Evolutionary conservation across 2,113 vertebrate genomes (phyloP), one percentile per base, ranked within the genome.

Genomic region (Fukomys damarensis): DNA sequence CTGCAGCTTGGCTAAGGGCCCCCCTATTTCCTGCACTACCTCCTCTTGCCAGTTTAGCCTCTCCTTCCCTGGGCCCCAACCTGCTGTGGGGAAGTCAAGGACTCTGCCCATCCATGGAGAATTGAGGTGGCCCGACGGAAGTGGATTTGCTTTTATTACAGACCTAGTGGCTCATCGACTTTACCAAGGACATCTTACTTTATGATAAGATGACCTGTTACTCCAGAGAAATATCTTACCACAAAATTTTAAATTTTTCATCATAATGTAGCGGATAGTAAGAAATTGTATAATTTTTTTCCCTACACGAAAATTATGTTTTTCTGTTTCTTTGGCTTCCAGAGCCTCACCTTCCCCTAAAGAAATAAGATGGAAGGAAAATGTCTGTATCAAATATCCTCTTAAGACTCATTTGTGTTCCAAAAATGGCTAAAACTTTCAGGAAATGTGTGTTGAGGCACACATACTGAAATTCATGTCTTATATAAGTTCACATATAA

Each of bases 311-410:
- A 35, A 80, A 54, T 89, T 96, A 80, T 52, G 19, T 38, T 90
- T 94, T 77, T 26, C 61, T 76, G n/a, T 88, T 95, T 95, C 81
- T 96, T 85, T 92, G 89, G 72, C 83, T 84, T 81, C 72, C 58
- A 68, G 32, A 82, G n/a, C 32, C 87, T 96, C 68, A 10, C 41
- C 95, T 89, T 95, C 61, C 86, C 88, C 79, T 65, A 49, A 43
- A 89, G 82, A 94, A 88, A 93, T 35, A 68, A 74, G 77, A 56
- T n/a, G 22, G 80, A 65, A 87, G 43, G 56, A 74, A 83, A 89
- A 66, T 65, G 1, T 66, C 61, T 74, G 17, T 8, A 89, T 68
- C 38, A 32, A 92, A 24, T 43, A 49, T 58, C 79, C 63, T 86
- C 66, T 92, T 46, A 91, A 92, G 76, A 94, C 38, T 38, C n/a